A percentile compares a stretch with the other conserved stretches of the same genome.
These are phyloP conservation scores for Astropecten irregularis DNA, from an alignment of 53 echinoderm and acorn worm species.

Conservation along the genomic window DNA sequence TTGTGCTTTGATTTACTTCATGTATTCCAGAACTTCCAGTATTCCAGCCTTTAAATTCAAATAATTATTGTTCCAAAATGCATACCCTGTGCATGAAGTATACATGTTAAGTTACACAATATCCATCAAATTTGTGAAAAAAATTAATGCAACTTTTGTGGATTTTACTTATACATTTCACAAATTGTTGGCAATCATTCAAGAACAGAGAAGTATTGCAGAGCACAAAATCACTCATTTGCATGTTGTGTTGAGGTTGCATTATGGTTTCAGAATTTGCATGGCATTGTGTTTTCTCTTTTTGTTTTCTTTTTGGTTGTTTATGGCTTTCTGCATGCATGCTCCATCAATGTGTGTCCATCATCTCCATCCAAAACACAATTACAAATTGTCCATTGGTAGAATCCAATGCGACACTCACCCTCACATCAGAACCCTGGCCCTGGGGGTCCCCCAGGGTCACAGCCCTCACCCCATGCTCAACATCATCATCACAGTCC, in stretches of 20 bases:
- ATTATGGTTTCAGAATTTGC: background rate
- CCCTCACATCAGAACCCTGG: slow-evolving; percentile 56
- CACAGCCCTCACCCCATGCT: slow-evolving; percentile 79
- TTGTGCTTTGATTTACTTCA: too few relatives aligned
- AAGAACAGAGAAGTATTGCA: too few relatives aligned
- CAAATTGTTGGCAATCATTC: too few relatives aligned
- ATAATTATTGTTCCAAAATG: too few relatives aligned
- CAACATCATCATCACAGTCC: slow-evolving; percentile 73
- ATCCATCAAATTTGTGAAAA: too few relatives aligned
- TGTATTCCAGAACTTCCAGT: too few relatives aligned
- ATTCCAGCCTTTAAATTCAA: too few relatives aligned
- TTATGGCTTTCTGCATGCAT: slow-evolving; percentile 30
- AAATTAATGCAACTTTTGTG: too few relatives aligned
- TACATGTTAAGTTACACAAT: too few relatives aligned
- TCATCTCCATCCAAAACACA: slow-evolving; percentile 19
- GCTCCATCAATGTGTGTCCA: background rate
- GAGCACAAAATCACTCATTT: background rate
- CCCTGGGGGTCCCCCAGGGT: slow-evolving; percentile 61
- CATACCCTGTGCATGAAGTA: too few relatives aligned
- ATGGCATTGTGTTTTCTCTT: background rate
- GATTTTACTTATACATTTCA: too few relatives aligned
- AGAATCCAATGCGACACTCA: slow-evolving; percentile 59
- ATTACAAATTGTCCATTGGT: slow-evolving; percentile 7
- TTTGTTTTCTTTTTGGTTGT: slow-evolving; percentile 23
- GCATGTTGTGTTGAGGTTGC: slow-evolving; percentile 19